These are phyloP conservation scores for Eucidaris tribuloides DNA, from an alignment of 35 echinoderm and acorn worm species.

Conservation along the genomic window DNA sequence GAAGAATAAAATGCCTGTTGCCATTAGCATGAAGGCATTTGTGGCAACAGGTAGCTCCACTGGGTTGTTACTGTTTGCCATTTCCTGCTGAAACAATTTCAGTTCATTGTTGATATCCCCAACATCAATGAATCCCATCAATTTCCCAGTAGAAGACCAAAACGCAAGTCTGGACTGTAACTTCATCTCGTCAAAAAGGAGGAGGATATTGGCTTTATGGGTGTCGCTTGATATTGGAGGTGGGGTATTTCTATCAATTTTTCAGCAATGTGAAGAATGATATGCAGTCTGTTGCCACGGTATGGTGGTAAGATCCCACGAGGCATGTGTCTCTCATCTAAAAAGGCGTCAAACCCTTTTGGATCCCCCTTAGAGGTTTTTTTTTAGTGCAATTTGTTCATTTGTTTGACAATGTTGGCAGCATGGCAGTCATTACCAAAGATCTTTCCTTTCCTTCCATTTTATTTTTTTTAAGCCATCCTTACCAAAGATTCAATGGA, in stretches of 20 bases:
- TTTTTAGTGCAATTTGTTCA: slow-evolving; percentile 46
- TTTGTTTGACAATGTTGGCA: slow-evolving; percentile 32
- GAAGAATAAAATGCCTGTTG: slow-evolving; percentile 23
- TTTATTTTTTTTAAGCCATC: slow-evolving; percentile 7
- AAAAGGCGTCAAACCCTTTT: slow-evolving; percentile 16
- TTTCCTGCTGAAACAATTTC: neutral
- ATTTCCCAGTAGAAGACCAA: too few relatives aligned
- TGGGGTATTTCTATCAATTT: too few relatives aligned
- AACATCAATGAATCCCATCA: slow-evolving; percentile 27
- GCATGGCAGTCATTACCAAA: slow-evolving; percentile 47
- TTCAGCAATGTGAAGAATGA: slow-evolving; percentile 19
- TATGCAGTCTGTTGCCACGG: slow-evolving; percentile 33
- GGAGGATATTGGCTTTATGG: too few relatives aligned
- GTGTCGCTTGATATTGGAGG: too few relatives aligned
- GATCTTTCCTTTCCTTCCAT: slow-evolving; percentile 2
- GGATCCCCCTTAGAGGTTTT: slow-evolving; percentile 49
- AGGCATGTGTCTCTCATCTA: slow-evolving; percentile 16
- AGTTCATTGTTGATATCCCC: slow-evolving; percentile 17
- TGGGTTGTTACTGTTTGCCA: neutral
- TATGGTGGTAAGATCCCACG: slow-evolving; percentile 36
- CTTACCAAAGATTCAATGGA: slow-evolving; percentile 29
- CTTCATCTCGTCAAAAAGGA: too few relatives aligned
- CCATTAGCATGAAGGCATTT: slow-evolving; percentile 28
- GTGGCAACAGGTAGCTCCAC: neutral
- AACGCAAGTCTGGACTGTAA: too few relatives aligned